Percentiles rank a stretch among this genome's conserved stretches.
Evolutionary conservation across 37 sponge, comb jelly and placozoan genomes (phyloP).

Genomic region (Halisarca cf. caerulea): DNA sequence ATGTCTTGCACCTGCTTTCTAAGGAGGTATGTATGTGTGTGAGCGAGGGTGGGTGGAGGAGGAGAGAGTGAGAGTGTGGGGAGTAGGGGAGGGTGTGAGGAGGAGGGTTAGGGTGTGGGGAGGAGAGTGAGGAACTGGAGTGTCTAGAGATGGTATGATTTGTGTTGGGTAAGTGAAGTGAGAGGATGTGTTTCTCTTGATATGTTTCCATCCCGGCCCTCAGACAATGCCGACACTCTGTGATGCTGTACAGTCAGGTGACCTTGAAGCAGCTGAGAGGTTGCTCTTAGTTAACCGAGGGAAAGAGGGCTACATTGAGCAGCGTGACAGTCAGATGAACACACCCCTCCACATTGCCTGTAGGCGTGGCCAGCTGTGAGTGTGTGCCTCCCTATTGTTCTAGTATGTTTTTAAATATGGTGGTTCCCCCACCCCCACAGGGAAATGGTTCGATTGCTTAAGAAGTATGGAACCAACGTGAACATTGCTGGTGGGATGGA

Average conservation of each 20-base stretch:
- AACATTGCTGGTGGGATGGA: slow-evolving; percentile 75
- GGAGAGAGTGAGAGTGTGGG: too few relatives aligned
- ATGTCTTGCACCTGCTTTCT: slow-evolving; percentile 66
- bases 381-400: not conserved
- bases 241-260: slow-evolving; percentile 77
- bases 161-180: slow-evolving; percentile 13
- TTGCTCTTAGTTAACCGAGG: slow-evolving; percentile 28
- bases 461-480: slow-evolving; percentile 63
- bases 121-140: too few relatives aligned
- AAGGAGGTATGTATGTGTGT: slow-evolving; percentile 34
- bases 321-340: slow-evolving; percentile 74
- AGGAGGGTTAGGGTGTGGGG: too few relatives aligned
- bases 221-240: slow-evolving; percentile 76
- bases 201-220: not conserved
- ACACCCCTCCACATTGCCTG: slow-evolving; percentile 83
- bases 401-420: not conserved
- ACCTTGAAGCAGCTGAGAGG: slow-evolving; percentile 42
- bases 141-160: not conserved
- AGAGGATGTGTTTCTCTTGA: not conserved
- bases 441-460: slow-evolving; percentile 50
- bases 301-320: slow-evolving; percentile 58
- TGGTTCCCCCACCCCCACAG: slow-evolving; percentile 2
- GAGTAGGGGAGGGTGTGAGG: too few relatives aligned
- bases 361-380: slow-evolving; percentile 65
- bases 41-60: too few relatives aligned